Percentiles rank a stretch among this genome's conserved stretches.
Conservation (phyloP, 2,888 invertebrate species). For the Leucophenga maculata region DNA sequence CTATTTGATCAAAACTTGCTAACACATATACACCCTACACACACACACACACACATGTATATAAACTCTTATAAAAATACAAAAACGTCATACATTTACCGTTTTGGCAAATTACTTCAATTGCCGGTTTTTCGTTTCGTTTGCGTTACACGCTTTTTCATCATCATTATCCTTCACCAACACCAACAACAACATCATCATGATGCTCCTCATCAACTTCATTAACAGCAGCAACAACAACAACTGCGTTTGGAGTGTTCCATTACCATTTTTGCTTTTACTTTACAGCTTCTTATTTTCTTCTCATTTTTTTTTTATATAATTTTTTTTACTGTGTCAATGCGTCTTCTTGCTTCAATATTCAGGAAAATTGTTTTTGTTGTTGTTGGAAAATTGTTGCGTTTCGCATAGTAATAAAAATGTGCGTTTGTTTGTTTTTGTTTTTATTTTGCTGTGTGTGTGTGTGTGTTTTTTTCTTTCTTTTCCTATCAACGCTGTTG, state of each 20-base stretch:
- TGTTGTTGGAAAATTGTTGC: slow-evolving; percentile 65
- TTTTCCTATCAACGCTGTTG: not conserved
- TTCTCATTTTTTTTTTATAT: slow-evolving; percentile 9
- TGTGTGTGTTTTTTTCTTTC: slow-evolving; percentile 3
- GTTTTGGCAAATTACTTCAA: not conserved
- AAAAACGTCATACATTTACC: not conserved
- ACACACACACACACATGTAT: not conserved
- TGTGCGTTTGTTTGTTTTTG: slow-evolving; percentile 51
- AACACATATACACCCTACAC: too few relatives aligned
- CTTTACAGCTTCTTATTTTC: slow-evolving; percentile 35
- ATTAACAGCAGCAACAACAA: slow-evolving; percentile 51
- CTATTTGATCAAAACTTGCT: not conserved
- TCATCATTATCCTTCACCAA: too few relatives aligned
- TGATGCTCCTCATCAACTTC: slow-evolving; percentile 16
- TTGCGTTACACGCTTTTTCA: not conserved
- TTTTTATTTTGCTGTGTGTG: slow-evolving; percentile 23
- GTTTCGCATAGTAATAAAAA: slow-evolving; percentile 59
- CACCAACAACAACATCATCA: too few relatives aligned
- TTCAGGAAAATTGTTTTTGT: slow-evolving; percentile 36
- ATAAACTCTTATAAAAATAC: not conserved
- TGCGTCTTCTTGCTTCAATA: slow-evolving; percentile 28
- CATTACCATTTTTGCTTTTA: too few relatives aligned
- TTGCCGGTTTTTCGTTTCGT: slow-evolving; percentile 4
- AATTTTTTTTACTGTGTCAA: slow-evolving; percentile 33
- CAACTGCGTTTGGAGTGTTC: slow-evolving; percentile 25